These are phyloP conservation scores for Alethe diademata DNA, from an alignment of 2,113 vertebrate species.

Conservation along the genomic window DNA sequence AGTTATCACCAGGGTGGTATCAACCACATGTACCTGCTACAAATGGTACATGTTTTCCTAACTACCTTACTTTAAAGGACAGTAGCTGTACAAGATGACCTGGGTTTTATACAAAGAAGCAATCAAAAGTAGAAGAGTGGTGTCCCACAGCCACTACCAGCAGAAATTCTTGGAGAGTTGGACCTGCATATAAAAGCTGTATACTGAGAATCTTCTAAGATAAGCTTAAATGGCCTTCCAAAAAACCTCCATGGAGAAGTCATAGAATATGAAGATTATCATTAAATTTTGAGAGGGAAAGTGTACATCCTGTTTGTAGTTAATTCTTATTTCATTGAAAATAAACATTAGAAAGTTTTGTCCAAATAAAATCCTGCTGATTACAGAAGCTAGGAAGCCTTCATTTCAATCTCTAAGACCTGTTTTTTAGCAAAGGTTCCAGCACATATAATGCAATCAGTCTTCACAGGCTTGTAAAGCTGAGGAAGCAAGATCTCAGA, in stretches of 20 bases:
- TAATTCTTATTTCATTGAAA: background rate
- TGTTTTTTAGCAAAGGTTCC: background rate
- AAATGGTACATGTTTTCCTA: background rate
- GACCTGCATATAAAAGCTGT: background rate
- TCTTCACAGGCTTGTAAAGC: background rate
- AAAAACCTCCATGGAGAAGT: background rate
- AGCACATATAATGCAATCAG: background rate
- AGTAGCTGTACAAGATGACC: background rate
- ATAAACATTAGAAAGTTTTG: background rate
- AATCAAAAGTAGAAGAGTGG: background rate
- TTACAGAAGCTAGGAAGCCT: background rate
- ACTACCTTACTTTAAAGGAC: background rate
- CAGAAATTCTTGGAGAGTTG: background rate
- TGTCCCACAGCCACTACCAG: background rate
- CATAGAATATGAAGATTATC: background rate
- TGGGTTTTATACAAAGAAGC: background rate
- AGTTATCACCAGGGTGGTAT: background rate
- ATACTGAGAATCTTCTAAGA: background rate
- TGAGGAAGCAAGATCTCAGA: background rate
- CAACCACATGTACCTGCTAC: background rate
- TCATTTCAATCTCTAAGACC: background rate
- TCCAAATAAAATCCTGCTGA: background rate
- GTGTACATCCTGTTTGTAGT: background rate
- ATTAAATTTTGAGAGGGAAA: background rate
- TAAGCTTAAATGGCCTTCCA: background rate